Percentiles rank a stretch among this genome's conserved stretches.
Evolutionary conservation across 92 coral and sea anemone species (phyloP).

Genomic region (Epizoanthus fatuus): DNA sequence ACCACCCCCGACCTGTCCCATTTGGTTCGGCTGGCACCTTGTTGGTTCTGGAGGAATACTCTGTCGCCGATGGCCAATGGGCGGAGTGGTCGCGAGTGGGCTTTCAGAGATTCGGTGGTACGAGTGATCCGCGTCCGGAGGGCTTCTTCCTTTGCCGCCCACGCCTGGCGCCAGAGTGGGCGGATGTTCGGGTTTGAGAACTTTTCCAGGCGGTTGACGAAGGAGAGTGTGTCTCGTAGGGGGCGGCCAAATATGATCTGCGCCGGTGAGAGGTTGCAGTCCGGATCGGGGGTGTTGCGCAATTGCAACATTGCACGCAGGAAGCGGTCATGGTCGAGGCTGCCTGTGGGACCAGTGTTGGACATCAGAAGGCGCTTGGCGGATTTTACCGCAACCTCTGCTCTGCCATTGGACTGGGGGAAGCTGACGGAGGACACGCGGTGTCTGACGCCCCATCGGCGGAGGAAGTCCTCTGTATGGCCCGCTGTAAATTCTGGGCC

Average conservation of each 20-base stretch:
- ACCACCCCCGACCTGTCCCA: conserved; percentile 49
- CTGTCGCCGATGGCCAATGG: conserved; percentile 19
- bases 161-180: neutral
- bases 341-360: conserved; percentile 67
- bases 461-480: conserved; percentile 64
- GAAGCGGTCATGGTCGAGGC: conserved; percentile 65
- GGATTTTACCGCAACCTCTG: conserved; percentile 66
- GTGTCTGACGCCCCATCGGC: conserved; percentile 66
- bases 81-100: conserved; percentile 37
- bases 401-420: conserved; percentile 75
- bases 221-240: conserved; percentile 28
- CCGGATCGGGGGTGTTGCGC: conserved; percentile 20
- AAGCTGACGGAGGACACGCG: conserved; percentile 66
- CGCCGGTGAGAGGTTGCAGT: conserved; percentile 29
- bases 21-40: conserved; percentile 26
- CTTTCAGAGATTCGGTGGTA: neutral
- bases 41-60: conserved; percentile 49
- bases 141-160: conserved; percentile 43
- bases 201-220: conserved; percentile 36
- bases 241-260: conserved; percentile 35
- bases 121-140: conserved; percentile 26
- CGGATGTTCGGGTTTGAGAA: conserved; percentile 7
- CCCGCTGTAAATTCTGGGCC: conserved; percentile 77
- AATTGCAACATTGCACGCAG: conserved; percentile 37
- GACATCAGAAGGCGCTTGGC: conserved; percentile 73